Evolutionary conservation across 35 echinoderm and acorn worm genomes (phyloP).

Genomic region (Apostichopus japonicus): DNA sequence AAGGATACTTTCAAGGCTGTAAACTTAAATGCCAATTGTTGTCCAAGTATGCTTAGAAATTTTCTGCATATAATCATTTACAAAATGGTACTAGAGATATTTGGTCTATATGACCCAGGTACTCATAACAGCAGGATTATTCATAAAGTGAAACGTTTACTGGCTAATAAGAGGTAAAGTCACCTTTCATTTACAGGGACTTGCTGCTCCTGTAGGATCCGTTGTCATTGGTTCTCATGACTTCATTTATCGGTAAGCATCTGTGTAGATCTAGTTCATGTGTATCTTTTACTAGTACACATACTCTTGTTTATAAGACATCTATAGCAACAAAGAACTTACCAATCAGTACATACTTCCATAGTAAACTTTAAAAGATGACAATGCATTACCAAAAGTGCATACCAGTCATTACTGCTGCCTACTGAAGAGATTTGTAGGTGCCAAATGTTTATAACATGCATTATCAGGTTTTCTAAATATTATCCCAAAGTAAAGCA

Average conservation of each 20-base stretch:
- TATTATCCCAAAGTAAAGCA: too few relatives aligned
- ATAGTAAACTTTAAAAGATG: background rate
- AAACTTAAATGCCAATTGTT: background rate
- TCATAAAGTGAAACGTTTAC: background rate
- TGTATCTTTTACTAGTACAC: background rate
- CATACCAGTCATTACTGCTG: too few relatives aligned
- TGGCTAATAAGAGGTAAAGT: background rate
- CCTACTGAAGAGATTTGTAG: too few relatives aligned
- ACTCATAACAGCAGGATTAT: background rate
- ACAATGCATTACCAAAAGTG: too few relatives aligned
- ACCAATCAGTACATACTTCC: background rate
- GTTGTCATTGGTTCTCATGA: conserved; percentile 68
- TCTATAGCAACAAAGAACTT: too few relatives aligned
- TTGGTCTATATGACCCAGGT: background rate
- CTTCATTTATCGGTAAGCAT: conserved; percentile 75
- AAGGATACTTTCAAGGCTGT: too few relatives aligned
- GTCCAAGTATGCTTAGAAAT: background rate
- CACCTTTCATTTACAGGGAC: conserved; percentile 62
- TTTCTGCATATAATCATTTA: background rate
- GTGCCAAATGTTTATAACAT: too few relatives aligned
- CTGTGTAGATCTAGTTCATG: background rate
- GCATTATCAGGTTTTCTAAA: too few relatives aligned
- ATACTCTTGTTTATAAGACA: background rate
- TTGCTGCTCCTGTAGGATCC: conserved; percentile 94
- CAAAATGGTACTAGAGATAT: background rate